Percentiles rank a stretch among this genome's conserved stretches.
These are phyloP conservation scores for Spialia ferax DNA, from an alignment of 2,888 invertebrate genomes.

Conservation along the genomic window DNA sequence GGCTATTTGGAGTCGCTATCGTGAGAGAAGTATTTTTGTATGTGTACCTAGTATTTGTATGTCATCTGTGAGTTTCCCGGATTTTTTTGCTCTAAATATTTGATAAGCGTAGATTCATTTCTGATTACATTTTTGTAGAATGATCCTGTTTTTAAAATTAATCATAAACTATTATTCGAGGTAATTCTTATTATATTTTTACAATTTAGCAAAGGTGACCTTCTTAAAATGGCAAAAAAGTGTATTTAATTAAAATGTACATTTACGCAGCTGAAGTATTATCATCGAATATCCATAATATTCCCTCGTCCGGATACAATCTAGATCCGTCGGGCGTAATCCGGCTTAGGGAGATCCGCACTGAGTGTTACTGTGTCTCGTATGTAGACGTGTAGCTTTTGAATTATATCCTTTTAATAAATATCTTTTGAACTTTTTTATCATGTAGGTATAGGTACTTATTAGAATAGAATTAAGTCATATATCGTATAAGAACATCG, in stretches of 20 bases:
- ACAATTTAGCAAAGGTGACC: neutral
- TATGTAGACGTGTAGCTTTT: slow-evolving; percentile 1
- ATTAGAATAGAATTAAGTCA: no score
- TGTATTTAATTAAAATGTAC: slow-evolving; percentile 2
- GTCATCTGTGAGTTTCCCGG: no score
- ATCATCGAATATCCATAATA: slow-evolving; percentile 65
- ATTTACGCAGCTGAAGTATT: slow-evolving; percentile 12
- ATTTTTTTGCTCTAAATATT: no score
- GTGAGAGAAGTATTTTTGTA: no score
- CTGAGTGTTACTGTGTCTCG: slow-evolving; percentile 50
- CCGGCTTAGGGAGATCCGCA: slow-evolving; percentile 79
- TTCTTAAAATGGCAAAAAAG: neutral
- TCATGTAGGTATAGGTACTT: no score
- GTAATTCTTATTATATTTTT: neutral
- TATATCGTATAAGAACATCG: no score
- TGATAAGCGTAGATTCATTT: no score
- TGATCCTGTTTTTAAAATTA: neutral
- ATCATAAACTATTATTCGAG: no score
- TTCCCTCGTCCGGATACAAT: slow-evolving; percentile 66
- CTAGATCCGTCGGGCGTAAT: slow-evolving; percentile 79
- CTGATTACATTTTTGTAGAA: neutral
- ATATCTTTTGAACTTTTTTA: no score
- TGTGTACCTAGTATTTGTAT: no score
- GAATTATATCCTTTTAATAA: neutral
- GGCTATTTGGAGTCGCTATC: no score